Base-by-base conservation (phyloP, 2,888 invertebrate genomes). In the Callyntrura sp. region DNA sequence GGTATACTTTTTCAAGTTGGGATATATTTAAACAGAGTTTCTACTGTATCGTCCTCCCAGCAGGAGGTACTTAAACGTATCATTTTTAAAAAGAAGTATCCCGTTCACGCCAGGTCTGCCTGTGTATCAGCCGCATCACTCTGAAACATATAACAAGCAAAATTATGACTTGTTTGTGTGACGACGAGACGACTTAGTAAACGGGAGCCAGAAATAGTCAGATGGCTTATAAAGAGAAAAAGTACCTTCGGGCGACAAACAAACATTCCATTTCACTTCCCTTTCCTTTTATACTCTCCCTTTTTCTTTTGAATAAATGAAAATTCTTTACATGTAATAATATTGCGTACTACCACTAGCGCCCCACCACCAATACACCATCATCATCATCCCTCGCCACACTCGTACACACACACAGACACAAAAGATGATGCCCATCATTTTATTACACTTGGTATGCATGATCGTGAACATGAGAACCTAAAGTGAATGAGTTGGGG, bases 231-330 rank as follows among this genome's bases (percentile, higher is more conserved):
- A 65, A 65, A 78, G 6, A 86, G 78, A 83, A 86, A 78, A 78
- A 60, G 85, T 48, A 78, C 48, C 85, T 73, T 23, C 28, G 48
- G 85, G 85, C 85, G 85, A 86, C 78, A 78, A 78, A 48, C 45
- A 85, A 76, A 62, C 78, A 85, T 62, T 76, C 85, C 85, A 73
- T 85, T 85, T 78, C 85, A 45, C 78, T 57, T 12, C 70, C 25
- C 20, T 57, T 73, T 57, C 55, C 57, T 45, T n/a, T 45, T 45
- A n/a, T 17, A 14, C 17, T 70, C 70, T 25, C 1, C 12, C 45
- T 20, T 25, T 51, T 70, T 45, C 48, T 14, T 78, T 57, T n/a
- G 23, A 11, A 73, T 20, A 78, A 28, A 25, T 55, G 28, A 78
- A 78, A 78, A 78, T 78, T 51, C 57, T 51, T 11, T 23, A 11